Evolutionary conservation across 2,888 invertebrate species (phyloP).

Genomic region (Eupelmus urozonus): DNA sequence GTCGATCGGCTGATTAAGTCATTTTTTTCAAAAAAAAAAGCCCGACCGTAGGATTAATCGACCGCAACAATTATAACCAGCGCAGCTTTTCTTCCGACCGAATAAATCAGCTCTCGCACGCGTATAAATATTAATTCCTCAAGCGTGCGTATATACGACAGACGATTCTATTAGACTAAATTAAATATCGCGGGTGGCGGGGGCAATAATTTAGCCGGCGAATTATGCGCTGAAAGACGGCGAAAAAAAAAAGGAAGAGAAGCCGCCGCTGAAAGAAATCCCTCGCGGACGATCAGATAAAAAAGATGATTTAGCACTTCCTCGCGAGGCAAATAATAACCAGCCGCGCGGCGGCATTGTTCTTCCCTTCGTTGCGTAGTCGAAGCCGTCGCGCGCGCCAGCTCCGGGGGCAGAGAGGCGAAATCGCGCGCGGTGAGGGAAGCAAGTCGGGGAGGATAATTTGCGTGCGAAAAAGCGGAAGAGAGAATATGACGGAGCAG

Average conservation of each 20-base stretch:
- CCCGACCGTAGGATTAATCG: slow-evolving; percentile 30
- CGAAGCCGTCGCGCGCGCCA: background rate
- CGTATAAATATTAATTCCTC: slow-evolving; percentile 56
- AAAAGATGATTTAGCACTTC: slow-evolving; percentile 60
- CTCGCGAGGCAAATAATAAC: slow-evolving; percentile 54
- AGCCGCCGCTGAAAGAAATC: slow-evolving; percentile 30
- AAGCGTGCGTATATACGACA: background rate
- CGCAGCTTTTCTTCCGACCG: slow-evolving; percentile 5
- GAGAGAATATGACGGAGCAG: slow-evolving; percentile 6
- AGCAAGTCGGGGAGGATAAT: slow-evolving; percentile 26
- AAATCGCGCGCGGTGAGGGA: background rate
- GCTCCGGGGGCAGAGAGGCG: background rate
- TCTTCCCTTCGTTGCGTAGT: background rate
- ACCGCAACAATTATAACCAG: slow-evolving; percentile 37
- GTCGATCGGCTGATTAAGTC: slow-evolving; percentile 14
- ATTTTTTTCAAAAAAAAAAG: slow-evolving; percentile 37
- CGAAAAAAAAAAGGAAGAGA: background rate
- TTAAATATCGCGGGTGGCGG: slow-evolving; percentile 36
- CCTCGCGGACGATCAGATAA: slow-evolving; percentile 58
- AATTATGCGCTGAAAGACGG: background rate
- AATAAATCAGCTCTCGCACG: slow-evolving; percentile 51
- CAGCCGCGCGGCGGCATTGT: slow-evolving; percentile 26
- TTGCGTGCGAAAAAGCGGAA: slow-evolving; percentile 41
- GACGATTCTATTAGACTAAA: slow-evolving; percentile 59
- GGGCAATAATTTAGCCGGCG: slow-evolving; percentile 37